A percentile compares a stretch with the other conserved stretches of the same genome.
phyloP scores from a whole-genome alignment of 2,888 invertebrate species.

The Eudemis profundana region DNA sequence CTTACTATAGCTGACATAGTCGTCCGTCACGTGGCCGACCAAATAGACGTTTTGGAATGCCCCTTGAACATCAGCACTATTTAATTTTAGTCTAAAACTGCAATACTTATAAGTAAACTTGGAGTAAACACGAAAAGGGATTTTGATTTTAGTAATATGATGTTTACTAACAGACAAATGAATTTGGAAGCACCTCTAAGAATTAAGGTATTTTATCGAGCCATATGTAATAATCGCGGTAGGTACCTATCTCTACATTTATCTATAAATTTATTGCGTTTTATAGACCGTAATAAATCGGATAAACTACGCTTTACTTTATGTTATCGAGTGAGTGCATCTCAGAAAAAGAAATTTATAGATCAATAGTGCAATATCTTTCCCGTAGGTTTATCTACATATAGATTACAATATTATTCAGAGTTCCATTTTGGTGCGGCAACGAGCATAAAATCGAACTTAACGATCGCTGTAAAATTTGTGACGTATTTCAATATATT shows the following conservation, averaged over 20 bases:
- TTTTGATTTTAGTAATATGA: no score
- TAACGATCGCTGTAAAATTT: neutral
- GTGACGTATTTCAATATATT: neutral
- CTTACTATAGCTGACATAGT: no score
- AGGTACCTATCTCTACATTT: conserved; percentile 15
- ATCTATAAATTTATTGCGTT: conserved; percentile 29
- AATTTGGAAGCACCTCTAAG: neutral
- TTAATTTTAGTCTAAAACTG: no score
- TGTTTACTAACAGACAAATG: no score
- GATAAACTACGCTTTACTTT: conserved; percentile 9
- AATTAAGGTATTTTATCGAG: conserved; percentile 18
- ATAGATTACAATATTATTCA: neutral
- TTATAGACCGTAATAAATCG: conserved; percentile 9
- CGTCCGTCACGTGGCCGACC: no score
- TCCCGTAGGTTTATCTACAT: neutral
- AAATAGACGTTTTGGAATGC: no score
- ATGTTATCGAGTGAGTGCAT: conserved; percentile 33
- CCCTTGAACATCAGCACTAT: no score
- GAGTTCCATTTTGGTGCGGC: neutral
- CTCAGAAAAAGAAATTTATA: conserved; percentile 14
- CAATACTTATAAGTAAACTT: no score
- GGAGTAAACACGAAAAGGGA: no score
- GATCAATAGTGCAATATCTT: conserved; percentile 12
- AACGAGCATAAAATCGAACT: conserved; percentile 1
- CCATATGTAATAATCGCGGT: conserved; percentile 18